These are phyloP conservation scores for Athripsodes cinereus DNA, from an alignment of 2,888 invertebrate species.

Conservation along the genomic window DNA sequence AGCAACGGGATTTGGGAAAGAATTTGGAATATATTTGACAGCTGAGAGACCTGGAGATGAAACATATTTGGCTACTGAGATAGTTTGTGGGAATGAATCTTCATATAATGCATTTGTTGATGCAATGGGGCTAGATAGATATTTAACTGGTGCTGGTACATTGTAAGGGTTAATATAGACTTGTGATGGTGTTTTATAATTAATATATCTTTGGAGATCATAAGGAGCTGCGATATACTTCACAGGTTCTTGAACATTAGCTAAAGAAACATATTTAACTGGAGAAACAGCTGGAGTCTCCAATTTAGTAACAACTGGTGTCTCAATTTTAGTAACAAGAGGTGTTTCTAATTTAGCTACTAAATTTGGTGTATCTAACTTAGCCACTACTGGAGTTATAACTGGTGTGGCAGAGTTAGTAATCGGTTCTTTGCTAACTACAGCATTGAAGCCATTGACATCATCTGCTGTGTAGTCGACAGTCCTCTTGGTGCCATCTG, in stretches of 20 bases:
- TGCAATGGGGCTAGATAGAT: not conserved
- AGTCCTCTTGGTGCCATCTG: slow-evolving; percentile 35
- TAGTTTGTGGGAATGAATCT: not conserved
- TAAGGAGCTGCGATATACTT: not conserved
- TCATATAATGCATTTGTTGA: not conserved
- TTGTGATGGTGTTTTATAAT: not conserved
- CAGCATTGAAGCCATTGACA: slow-evolving; percentile 36
- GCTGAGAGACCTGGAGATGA: not conserved
- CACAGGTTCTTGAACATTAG: slow-evolving; percentile 1
- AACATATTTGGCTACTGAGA: not conserved
- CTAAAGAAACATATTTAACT: not conserved
- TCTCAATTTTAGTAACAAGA: not conserved
- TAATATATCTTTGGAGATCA: not conserved
- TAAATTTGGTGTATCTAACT: slow-evolving; percentile 8
- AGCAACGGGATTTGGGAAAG: not conserved
- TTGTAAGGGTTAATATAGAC: not conserved
- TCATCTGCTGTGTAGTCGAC: slow-evolving; percentile 37
- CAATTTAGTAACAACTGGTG: not conserved
- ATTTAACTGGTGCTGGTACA: slow-evolving; percentile 1
- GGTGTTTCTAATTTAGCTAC: not conserved
- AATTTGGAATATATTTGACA: not conserved
- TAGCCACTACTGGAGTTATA: slow-evolving; percentile 4
- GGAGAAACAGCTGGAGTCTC: slow-evolving; percentile 1
- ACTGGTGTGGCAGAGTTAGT: slow-evolving; percentile 29
- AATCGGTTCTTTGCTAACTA: slow-evolving; percentile 34